Percentiles rank a stretch among this genome's conserved stretches.
These are phyloP conservation scores for Corythoichthys intestinalis DNA, from an alignment of 2,113 vertebrate genomes.

Conservation along the genomic window DNA sequence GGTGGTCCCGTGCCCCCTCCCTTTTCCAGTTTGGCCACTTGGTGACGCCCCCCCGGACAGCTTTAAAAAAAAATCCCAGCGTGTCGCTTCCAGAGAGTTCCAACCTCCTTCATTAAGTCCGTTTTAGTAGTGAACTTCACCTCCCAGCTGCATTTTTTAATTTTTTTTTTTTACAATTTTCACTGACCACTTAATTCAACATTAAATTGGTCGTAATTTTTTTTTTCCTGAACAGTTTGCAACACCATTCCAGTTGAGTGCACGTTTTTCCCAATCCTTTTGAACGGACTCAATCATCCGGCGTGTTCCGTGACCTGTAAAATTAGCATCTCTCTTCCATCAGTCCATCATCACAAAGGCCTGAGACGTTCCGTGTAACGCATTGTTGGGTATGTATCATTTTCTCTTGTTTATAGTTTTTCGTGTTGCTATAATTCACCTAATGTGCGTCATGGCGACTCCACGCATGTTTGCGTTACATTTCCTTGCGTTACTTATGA, in stretches of 20 bases:
- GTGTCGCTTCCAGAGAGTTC: constrained; percentile 32
- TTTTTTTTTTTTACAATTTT: neutral
- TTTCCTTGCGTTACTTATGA: neutral
- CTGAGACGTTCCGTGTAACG: constrained; percentile 21
- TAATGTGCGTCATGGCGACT: neutral
- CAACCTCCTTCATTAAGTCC: constrained; percentile 9
- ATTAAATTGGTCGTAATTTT: neutral
- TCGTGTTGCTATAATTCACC: neutral
- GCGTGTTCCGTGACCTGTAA: constrained; percentile 14
- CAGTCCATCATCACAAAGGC: constrained; percentile 29
- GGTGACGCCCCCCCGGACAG: constrained; percentile 33
- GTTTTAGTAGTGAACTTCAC: neutral
- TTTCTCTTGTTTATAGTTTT: neutral
- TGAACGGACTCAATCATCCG: constrained; percentile 36
- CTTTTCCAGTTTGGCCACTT: neutral
- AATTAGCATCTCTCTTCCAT: constrained; percentile 14
- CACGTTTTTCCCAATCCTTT: neutral
- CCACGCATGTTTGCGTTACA: neutral
- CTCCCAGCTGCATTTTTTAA: neutral
- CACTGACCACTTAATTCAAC: neutral
- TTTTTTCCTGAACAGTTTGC: constrained; percentile 4
- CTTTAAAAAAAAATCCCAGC: constrained; percentile 40
- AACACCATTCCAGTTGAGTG: constrained; percentile 13
- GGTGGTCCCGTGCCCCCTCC: neutral
- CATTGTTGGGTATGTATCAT: constrained; percentile 42